Evolutionary conservation across 2,113 vertebrate genomes (phyloP), one percentile per base, ranked within the genome.

Genomic region (Serinus canaria): DNA sequence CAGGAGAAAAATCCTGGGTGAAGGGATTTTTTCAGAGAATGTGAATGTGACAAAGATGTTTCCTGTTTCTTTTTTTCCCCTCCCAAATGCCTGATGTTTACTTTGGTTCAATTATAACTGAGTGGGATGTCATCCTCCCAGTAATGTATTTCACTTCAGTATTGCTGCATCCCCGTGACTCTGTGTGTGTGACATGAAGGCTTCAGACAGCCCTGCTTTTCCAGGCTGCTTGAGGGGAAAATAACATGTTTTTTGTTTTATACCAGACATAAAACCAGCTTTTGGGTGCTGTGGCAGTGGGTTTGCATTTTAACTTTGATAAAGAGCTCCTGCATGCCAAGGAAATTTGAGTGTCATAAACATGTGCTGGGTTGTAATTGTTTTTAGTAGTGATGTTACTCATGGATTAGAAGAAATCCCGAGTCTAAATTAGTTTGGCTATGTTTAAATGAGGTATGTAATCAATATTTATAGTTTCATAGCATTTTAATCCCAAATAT

Each of bases 131-230:
- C 70, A 18, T 44, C 60, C 16, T 74, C 55, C 30, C 60, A 10
- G 74, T 39, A 33, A 69, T 8, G 7, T 33, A 25, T 66, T 39
- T 58, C 33, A 15, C 52, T 31, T n/a, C 53, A 52, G 17, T 9
- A 3, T 13, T 49, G 84, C 72, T 47, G 55, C 33, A 47, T 30
- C 64, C n/a, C 31, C 35, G 11, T 69, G 68, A 53, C 60, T 60
- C 28, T 5, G 14, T 44, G 46, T 27, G 17, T 43, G 55, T 91
- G 90, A 78, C 86, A 14, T 53, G 66, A 66, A 18, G 83, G 50
- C 67, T 95, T 95, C 44, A 84, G 92, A 93, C 88, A 94, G 86
- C 68, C 37, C 77, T 82, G 47, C 56, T 63, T 91, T 33, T 31
- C 16, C 69, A 73, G 73, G 58, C 59, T 49, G 86, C 43, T 94